Conservation (phyloP, 92 coral and sea anemone species). For the Porites evermanni region DNA sequence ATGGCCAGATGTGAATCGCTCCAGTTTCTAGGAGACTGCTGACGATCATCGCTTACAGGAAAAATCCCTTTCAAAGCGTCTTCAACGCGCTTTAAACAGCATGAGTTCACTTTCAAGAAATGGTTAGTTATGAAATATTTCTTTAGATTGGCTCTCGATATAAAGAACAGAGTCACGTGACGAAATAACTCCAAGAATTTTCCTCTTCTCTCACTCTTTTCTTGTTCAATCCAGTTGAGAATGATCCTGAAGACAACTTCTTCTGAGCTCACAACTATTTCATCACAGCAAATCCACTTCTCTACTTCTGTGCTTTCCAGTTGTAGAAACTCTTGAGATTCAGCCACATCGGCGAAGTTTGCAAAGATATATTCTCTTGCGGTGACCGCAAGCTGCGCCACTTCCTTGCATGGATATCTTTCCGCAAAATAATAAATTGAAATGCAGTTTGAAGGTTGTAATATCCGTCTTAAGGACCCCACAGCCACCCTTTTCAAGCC, state of each 20-base stretch:
- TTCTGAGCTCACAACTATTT: background rate
- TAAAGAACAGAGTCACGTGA: background rate
- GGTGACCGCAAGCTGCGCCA: background rate
- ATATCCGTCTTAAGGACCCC: too few relatives aligned
- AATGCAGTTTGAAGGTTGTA: too few relatives aligned
- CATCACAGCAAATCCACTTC: background rate
- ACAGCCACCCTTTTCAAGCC: too few relatives aligned
- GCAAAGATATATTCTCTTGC: background rate
- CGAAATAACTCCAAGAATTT: constrained; percentile 14
- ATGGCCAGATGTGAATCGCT: background rate
- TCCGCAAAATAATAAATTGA: background rate
- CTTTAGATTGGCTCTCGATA: background rate
- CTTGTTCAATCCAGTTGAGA: background rate
- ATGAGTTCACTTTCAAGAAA: background rate
- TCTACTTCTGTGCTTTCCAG: background rate
- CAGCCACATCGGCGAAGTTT: background rate
- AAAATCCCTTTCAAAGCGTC: background rate
- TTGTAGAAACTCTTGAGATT: background rate
- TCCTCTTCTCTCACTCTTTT: background rate
- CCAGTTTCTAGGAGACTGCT: background rate
- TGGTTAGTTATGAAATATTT: background rate
- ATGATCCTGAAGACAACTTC: background rate
- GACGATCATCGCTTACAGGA: background rate
- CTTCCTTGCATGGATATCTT: background rate
- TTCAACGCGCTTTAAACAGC: background rate